phyloP scores from a whole-genome alignment of 1,140 invertebrate genomes.

The Solenopsis invicta region DNA sequence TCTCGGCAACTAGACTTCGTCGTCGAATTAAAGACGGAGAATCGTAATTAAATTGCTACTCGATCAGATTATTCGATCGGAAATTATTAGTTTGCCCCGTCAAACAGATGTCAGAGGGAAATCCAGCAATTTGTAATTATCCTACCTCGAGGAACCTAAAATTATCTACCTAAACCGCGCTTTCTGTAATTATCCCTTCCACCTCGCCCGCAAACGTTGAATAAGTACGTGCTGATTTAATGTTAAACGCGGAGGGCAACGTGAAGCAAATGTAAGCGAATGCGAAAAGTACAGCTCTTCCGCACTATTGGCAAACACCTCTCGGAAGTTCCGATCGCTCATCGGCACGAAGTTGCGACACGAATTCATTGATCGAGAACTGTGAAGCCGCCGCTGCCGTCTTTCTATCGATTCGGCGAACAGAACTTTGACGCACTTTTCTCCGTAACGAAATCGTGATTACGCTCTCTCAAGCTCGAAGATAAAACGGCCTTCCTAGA shows the following conservation, averaged over 20 bases:
- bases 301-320: conserved; percentile 24
- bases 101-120: not conserved
- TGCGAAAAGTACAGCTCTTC: conserved; percentile 23
- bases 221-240: not conserved
- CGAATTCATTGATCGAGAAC: conserved; percentile 58
- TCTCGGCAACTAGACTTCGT: not conserved
- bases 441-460: conserved; percentile 63
- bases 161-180: not conserved
- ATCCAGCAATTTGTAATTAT: not conserved
- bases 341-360: conserved; percentile 19
- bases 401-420: conserved; percentile 62
- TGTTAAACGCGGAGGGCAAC: not conserved
- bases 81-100: not conserved
- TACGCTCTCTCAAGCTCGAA: conserved; percentile 25
- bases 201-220: not conserved
- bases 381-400: not conserved
- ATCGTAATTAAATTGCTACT: not conserved
- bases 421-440: conserved; percentile 69
- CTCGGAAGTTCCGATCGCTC: conserved; percentile 15
- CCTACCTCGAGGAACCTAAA: not conserved
- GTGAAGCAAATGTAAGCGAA: not conserved
- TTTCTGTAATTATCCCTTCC: not conserved
- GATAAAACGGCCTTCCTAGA: conserved; percentile 56
- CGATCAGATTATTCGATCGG: not conserved
- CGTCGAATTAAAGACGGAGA: not conserved